phyloP scores from a whole-genome alignment of 2,888 invertebrate species.

The Cephus nigrinus region DNA sequence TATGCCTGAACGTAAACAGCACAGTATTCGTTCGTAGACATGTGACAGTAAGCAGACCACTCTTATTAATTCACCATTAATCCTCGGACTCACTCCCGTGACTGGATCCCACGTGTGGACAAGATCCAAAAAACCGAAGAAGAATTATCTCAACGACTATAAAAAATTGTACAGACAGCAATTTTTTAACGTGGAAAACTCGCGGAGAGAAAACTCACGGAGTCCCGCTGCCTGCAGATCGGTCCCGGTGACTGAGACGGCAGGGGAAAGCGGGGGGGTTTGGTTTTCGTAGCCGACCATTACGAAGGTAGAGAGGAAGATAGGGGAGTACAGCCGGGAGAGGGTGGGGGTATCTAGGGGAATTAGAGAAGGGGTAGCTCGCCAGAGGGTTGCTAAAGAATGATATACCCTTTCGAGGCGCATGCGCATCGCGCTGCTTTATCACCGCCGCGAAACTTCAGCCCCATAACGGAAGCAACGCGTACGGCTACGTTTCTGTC shows the following conservation, averaged over 20 bases:
- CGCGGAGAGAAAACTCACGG: constrained; percentile 27
- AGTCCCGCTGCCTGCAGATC: constrained; percentile 58
- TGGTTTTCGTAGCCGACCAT: constrained; percentile 22
- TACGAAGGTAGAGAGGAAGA: constrained; percentile 33
- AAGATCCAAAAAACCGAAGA: not conserved
- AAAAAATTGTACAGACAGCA: not conserved
- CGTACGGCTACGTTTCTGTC: not conserved
- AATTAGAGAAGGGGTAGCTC: not conserved
- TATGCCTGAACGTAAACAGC: not conserved
- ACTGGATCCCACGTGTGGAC: not conserved
- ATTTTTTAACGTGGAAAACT: not conserved
- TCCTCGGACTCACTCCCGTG: not conserved
- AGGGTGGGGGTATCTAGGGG: not conserved
- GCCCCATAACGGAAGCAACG: constrained; percentile 6
- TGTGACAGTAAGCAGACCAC: not conserved
- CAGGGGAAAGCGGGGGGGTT: constrained; percentile 41
- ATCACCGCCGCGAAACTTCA: constrained; percentile 21
- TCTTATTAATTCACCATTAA: not conserved
- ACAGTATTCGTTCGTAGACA: not conserved
- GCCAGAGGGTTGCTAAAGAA: constrained; percentile 25
- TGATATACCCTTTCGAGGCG: constrained; percentile 58
- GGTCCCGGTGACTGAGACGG: constrained; percentile 62
- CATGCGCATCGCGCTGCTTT: constrained; percentile 40
- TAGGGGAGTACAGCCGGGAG: constrained; percentile 34
- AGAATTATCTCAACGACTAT: not conserved